phyloP scores from a whole-genome alignment of 2,797 vertebrate species.

The Acipenser ruthenus region DNA sequence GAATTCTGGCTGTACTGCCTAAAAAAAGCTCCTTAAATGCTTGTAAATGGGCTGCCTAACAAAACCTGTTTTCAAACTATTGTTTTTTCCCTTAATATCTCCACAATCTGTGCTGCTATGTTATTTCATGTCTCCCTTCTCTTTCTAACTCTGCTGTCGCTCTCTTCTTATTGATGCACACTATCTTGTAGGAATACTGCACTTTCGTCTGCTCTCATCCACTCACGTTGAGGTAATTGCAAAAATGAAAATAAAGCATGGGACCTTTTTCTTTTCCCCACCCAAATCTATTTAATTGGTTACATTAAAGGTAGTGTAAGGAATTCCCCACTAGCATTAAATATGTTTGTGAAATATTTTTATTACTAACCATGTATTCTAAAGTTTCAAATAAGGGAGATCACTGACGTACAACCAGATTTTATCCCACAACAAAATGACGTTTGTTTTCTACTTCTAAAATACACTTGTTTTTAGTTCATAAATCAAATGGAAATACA shows the following conservation, averaged over 20 bases:
- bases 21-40: conserved; percentile 6
- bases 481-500: too few relatives aligned
- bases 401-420: background rate
- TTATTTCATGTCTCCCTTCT: conserved; percentile 6
- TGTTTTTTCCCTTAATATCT: conserved; percentile 7
- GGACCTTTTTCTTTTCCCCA: conserved; percentile 15
- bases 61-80: conserved; percentile 15
- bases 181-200: conserved; percentile 59
- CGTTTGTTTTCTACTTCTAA: too few relatives aligned
- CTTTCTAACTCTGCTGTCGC: conserved; percentile 46
- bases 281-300: too few relatives aligned
- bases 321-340: background rate
- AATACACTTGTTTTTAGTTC: too few relatives aligned
- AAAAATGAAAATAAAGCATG: conserved; percentile 54
- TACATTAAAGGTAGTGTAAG: background rate
- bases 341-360: background rate
- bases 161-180: conserved; percentile 51
- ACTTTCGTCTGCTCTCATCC: conserved; percentile 59
- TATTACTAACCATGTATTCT: background rate
- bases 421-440: background rate
- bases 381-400: background rate
- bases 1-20: conserved; percentile 2
- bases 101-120: conserved; percentile 11
- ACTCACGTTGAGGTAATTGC: conserved; percentile 66
- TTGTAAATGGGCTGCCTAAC: conserved; percentile 10